Base-by-base conservation (phyloP, 2,888 invertebrate genomes). In the Rotaria socialis region DNA sequence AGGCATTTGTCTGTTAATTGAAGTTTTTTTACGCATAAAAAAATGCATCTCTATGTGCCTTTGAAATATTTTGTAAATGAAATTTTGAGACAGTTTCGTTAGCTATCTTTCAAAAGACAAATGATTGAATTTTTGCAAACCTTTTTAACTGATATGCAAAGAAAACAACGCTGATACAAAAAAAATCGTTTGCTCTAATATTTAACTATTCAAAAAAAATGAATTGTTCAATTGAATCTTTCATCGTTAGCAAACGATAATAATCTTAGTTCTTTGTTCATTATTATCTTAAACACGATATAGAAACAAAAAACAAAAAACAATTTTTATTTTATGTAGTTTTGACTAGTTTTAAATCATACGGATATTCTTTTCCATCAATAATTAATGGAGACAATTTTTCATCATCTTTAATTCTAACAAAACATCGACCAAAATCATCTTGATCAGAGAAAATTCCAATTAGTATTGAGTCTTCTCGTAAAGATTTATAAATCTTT, bases 281-380 rank as follows among this genome's bases (percentile, higher is more conserved):
- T 67, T 67, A 67, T 67, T 41, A 67, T 67, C 67, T 19, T 67
- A 16, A 67, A 67, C 19, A 27, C 10, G 56, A 24, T 24, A 27
- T 14, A 60, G 3, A 27, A 60, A 27, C 0, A 11, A 60, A 60
- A 11, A 67, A 67, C 35, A 67, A 19, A 27, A 67, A 5, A 19
- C 4, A 35, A 27, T 27, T 24, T 67, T 35, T 50, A 35, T 67
- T 2, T 67, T 27, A 27, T 16, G 35, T 67, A 16, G 67, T 67
- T 67, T 67, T 67, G 16, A 67, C 10, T 67, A 67, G 35, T 67
- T 67, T 67, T 67, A 67, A 67, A 67, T 67, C 67, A 19, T 67
- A 35, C 35, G 67, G 67, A 41, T 67, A 67, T 67, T 67, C 35
- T 35, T 67, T 7, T 41, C 67, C 67, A 19, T 35, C 3, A 4